A percentile compares a stretch with the other conserved stretches of the same genome.
phyloP scores from a whole-genome alignment of 2,797 vertebrate genomes.

The Mus minutoides region DNA sequence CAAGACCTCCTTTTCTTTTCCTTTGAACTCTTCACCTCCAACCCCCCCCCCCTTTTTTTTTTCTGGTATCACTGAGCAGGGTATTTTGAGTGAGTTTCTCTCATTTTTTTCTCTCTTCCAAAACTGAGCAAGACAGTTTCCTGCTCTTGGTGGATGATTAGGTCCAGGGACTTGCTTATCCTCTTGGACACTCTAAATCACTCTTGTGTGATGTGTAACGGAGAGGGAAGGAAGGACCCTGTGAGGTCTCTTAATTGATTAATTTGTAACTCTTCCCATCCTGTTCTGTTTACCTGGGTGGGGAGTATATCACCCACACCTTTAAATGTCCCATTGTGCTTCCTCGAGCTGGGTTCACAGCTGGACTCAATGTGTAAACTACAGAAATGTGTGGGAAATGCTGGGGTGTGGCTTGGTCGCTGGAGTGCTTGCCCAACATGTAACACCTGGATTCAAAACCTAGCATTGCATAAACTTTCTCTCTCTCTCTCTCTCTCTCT shows the following conservation, averaged over 20 bases:
- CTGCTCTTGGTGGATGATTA: neutral
- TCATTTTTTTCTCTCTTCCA: neutral
- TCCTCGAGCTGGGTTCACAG: neutral
- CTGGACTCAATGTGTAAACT: neutral
- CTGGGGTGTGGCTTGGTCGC: neutral
- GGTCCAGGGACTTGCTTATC: neutral
- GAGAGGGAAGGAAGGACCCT: neutral
- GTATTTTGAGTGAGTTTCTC: slow-evolving; percentile 4
- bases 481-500: neutral
- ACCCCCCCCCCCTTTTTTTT: neutral
- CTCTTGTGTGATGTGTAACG: neutral
- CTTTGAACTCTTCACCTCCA: neutral
- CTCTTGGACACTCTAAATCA: neutral
- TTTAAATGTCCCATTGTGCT: neutral
- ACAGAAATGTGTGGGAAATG: neutral
- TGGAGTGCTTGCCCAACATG: neutral
- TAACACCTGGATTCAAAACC: neutral
- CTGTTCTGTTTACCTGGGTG: neutral
- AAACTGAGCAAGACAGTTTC: neutral
- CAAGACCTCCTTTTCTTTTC: neutral
- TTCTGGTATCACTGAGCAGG: neutral
- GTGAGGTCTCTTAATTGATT: neutral
- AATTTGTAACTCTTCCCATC: neutral
- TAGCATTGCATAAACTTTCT: neutral
- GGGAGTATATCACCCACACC: neutral